Conservation (phyloP, 2,888 invertebrate genomes). For the Elmis aenea region DNA sequence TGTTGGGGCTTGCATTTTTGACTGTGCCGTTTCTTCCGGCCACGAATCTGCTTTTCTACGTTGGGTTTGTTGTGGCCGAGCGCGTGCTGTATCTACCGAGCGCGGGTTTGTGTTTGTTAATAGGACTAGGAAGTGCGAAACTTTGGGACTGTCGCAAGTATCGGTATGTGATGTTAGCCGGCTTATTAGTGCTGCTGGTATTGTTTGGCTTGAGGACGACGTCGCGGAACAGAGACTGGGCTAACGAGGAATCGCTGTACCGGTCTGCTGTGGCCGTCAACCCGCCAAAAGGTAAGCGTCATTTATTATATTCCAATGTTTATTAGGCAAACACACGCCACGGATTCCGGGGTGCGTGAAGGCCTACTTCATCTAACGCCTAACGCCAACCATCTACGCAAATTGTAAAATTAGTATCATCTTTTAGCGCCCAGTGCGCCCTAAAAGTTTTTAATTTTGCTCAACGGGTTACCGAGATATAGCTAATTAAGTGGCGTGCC, state of each 20-base stretch:
- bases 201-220: constrained; percentile 74
- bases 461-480: no score
- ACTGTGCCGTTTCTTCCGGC: constrained; percentile 93
- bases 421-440: no score
- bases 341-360: no score
- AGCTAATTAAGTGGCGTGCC: no score
- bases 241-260: constrained; percentile 88
- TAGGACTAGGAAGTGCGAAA: constrained; percentile 67
- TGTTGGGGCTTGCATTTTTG: constrained; percentile 71
- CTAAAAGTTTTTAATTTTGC: no score
- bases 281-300: constrained; percentile 90
- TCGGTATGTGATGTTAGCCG: constrained; percentile 47
- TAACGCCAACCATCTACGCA: no score
- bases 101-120: constrained; percentile 87
- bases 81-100: constrained; percentile 93
- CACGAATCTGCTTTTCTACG: constrained; percentile 94
- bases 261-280: constrained; percentile 86
- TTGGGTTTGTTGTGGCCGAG: constrained; percentile 97
- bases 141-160: constrained; percentile 49
- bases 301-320: neutral
- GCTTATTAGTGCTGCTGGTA: constrained; percentile 55
- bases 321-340: constrained; percentile 7
- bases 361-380: no score
- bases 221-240: constrained; percentile 84
- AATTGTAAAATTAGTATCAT: no score